Evolutionary conservation across 2,888 invertebrate genomes (phyloP), one percentile per base, ranked within the genome.

Genomic region (Cryptops parisi): DNA sequence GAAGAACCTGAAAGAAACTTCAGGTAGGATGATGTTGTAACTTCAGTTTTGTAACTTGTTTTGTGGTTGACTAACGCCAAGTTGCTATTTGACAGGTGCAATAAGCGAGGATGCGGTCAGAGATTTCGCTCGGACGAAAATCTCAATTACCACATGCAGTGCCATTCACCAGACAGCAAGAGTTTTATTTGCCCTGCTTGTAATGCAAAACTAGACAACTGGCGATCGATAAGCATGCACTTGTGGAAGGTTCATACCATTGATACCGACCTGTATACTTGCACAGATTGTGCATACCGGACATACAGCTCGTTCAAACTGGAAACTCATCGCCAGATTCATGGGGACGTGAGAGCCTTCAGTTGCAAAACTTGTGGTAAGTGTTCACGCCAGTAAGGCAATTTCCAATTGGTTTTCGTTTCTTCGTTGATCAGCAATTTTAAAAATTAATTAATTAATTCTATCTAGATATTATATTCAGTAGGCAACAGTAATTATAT

Each of bases 201-300:
- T 51, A 54, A 57, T 9, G 59, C 61, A n/a, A 54, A 57, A 26
- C n/a, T 26, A 15, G 56, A 59, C 3, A 57, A 60, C 25, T 84
- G 84, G 84, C 71, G 77, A 21, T 70, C 74, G 3, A 78, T 82
- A 61, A 76, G 79, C 5, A 68, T 75, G 58, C 84, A 84, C 66
- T 68, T 84, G 60, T 82, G 82, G 80, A 78, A 77, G 59, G 68
- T 70, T 2, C 83, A 84, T 66, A 70, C 75, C 59, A 68, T 80
- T 4, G 66, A 67, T 57, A 59, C 63, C 24, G 68, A 67, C 54
- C 58, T 68, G n/a, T 58, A 63, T 45, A 53, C 60, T 4, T 68
- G 67, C 58, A 54, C 61, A 5, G 49, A 58, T 5, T 67, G 66
- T 51, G 57, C 57, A 22, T 67, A 65, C 52, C 64, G 64, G 54